Conservation (phyloP, 2,888 invertebrate species). For the Hololepta plana region DNA sequence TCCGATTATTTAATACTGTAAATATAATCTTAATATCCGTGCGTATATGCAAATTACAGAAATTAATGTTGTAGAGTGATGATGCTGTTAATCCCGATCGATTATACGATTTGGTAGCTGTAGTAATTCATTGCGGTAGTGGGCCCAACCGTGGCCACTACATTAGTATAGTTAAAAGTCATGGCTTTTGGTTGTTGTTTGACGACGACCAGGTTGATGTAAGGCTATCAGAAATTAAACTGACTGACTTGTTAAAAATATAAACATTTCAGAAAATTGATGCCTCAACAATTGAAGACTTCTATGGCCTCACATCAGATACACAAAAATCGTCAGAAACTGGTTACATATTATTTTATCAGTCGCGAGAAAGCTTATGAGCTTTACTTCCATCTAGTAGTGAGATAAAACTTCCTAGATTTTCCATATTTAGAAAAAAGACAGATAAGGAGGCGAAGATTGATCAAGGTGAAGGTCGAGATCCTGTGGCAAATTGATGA, state of each 20-base stretch:
- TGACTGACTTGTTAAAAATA: no score
- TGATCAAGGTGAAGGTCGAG: no score
- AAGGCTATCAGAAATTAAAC: no score
- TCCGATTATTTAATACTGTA: constrained; percentile 94
- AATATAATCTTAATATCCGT: constrained; percentile 20
- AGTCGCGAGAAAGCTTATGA: constrained; percentile 41
- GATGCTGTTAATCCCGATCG: constrained; percentile 97
- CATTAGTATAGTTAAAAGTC: constrained; percentile 98
- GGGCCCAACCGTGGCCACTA: constrained; percentile 99
- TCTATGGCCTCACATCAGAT: constrained; percentile 96
- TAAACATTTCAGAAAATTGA: constrained; percentile 86
- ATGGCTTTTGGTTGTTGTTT: constrained; percentile 97
- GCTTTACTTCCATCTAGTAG: constrained; percentile 10
- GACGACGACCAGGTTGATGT: constrained; percentile 99
- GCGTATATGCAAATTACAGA: constrained; percentile 1
- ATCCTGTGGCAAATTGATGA: no score
- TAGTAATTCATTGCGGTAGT: constrained; percentile 98
- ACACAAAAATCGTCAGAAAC: constrained; percentile 99
- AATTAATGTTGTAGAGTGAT: constrained; percentile 55
- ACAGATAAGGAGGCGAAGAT: no score
- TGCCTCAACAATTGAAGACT: constrained; percentile 97
- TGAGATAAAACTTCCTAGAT: no score
- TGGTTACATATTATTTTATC: constrained; percentile 98
- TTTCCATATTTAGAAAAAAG: no score
- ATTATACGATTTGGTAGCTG: constrained; percentile 95